Conservation (phyloP, 2,797 vertebrate species). For the Caiman crocodilus region DNA sequence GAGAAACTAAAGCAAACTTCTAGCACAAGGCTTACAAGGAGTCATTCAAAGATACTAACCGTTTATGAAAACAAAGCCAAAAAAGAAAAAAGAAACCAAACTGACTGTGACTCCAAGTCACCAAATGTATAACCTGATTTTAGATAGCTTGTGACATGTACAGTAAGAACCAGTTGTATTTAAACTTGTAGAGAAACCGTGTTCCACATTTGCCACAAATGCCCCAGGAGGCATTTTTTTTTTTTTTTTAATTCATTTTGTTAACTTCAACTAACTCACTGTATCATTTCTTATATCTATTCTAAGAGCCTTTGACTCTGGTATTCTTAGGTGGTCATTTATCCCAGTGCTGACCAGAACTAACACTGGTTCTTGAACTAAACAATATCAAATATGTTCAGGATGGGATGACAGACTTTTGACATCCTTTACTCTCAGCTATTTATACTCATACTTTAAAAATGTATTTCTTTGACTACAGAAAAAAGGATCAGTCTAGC, state of each 20-base stretch:
- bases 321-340: fast-evolving
- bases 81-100: neutral
- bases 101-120: neutral
- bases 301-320: fast-evolving
- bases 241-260: neutral
- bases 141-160: neutral
- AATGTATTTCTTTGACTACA: constrained; percentile 38
- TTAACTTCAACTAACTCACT: neutral
- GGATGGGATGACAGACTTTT: neutral
- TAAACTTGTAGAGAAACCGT: neutral
- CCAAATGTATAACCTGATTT: neutral
- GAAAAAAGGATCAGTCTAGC: neutral
- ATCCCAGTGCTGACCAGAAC: neutral
- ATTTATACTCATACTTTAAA: neutral
- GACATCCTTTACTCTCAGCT: neutral
- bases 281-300: fast-evolving
- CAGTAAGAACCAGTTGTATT: neutral
- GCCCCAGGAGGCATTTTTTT: neutral
- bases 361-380: neutral
- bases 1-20: neutral
- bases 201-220: too few species aligned
- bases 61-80: neutral
- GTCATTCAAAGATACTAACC: neutral
- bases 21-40: neutral
- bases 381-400: fast-evolving